phyloP scores from a whole-genome alignment of 2,113 vertebrate species.

The Pituophis catenifer region DNA sequence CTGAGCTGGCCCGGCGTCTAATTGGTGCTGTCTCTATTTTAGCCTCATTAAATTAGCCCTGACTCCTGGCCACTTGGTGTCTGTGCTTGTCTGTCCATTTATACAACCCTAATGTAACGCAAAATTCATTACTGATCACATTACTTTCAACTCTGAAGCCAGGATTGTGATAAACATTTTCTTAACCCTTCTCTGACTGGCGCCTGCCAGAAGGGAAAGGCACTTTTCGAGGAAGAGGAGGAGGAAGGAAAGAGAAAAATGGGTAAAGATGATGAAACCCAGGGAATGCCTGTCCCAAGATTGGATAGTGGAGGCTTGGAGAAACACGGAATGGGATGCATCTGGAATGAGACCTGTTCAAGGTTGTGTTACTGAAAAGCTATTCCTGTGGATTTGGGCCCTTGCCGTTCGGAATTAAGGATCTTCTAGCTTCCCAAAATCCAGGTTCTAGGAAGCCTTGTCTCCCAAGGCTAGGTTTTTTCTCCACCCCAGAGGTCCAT shows the following conservation, averaged over 20 bases:
- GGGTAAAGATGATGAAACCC: constrained; percentile 75
- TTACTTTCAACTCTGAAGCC: constrained; percentile 94
- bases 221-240: neutral
- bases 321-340: constrained; percentile 59
- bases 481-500: neutral
- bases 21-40: constrained; percentile 92
- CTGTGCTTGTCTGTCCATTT: constrained; percentile 89
- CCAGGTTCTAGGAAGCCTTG: neutral
- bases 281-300: constrained; percentile 76
- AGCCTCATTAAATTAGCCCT: constrained; percentile 99
- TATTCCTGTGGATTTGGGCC: neutral
- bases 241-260: constrained; percentile 33
- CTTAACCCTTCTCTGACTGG: constrained; percentile 79
- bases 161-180: constrained; percentile 86
- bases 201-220: constrained; percentile 58
- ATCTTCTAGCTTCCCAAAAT: neutral
- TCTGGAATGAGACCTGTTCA: neutral
- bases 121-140: constrained; percentile 99
- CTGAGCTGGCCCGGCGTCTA: constrained; percentile 90
- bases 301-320: constrained; percentile 66
- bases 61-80: constrained; percentile 97
- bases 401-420: neutral
- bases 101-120: constrained; percentile 97
- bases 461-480: neutral
- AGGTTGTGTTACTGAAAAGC: neutral